Conservation (phyloP, 35 echinoderm and acorn worm species). For the Holothuria glaberrima region DNA sequence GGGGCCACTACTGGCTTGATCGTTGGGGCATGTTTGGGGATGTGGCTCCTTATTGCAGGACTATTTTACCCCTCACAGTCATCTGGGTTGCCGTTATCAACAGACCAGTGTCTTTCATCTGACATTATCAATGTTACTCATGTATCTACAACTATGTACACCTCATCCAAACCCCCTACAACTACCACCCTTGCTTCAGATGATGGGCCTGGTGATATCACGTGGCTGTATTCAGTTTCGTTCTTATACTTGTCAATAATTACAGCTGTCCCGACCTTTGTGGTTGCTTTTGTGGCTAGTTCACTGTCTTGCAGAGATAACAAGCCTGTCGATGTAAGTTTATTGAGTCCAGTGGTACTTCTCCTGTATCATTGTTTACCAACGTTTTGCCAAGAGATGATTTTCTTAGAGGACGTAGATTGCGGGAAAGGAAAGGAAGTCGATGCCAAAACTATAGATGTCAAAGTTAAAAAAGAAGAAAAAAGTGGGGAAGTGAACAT, state of each 20-base stretch:
- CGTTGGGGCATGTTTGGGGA: background rate
- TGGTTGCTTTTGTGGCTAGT: background rate
- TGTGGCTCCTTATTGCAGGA: conserved; percentile 7
- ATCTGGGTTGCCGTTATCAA: background rate
- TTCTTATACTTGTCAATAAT: conserved; percentile 3
- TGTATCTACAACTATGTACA: background rate
- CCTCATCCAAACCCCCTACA: background rate
- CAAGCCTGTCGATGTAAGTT: background rate
- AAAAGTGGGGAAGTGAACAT: too few species aligned
- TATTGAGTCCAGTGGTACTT: conserved; percentile 5
- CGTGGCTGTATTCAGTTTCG: conserved; percentile 1
- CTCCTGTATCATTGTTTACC: too few species aligned
- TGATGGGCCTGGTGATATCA: background rate
- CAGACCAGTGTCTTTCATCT: background rate
- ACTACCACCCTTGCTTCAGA: background rate
- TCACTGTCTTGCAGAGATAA: too few species aligned
- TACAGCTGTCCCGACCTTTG: background rate
- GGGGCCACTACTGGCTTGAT: background rate
- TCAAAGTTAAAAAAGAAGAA: too few species aligned
- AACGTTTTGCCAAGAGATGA: too few species aligned
- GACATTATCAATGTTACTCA: background rate
- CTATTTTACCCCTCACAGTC: background rate
- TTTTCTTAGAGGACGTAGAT: too few species aligned
- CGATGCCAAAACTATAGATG: too few species aligned
- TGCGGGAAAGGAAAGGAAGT: too few species aligned